Percentiles rank a stretch among this genome's conserved stretches.
Conservation (phyloP, 2,113 vertebrate species). For the Osmerus eperlanus region DNA sequence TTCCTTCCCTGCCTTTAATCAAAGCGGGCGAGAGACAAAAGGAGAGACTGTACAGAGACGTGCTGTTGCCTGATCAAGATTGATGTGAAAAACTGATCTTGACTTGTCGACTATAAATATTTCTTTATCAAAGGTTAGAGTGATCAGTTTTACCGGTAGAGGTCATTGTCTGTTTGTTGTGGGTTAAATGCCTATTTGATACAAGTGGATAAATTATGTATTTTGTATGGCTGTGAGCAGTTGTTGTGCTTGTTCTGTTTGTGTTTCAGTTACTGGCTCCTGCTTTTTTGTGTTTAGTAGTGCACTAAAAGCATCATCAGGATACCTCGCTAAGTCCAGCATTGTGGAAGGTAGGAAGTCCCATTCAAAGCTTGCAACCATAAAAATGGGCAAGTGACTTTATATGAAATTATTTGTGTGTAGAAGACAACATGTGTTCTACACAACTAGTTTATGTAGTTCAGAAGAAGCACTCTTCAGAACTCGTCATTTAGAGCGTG, state of each 20-base stretch:
- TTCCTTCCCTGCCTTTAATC: too few relatives aligned
- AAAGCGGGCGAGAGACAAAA: not conserved
- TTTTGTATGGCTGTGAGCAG: constrained; percentile 48
- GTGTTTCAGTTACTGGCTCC: constrained; percentile 90
- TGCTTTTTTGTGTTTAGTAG: constrained; percentile 99
- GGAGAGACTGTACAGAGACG: not conserved
- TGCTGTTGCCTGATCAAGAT: too few relatives aligned
- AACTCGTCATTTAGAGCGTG: constrained; percentile 42
- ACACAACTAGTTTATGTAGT: constrained; percentile 8
- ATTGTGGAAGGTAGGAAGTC: constrained; percentile 92
- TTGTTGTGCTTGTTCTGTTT: constrained; percentile 31
- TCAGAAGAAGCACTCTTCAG: constrained; percentile 25
- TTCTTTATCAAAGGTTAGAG: too few relatives aligned
- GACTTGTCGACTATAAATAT: too few relatives aligned
- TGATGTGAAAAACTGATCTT: too few relatives aligned
- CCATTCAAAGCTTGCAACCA: not conserved
- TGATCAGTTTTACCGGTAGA: not conserved
- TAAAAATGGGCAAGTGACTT: constrained; percentile 53
- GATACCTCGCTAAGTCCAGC: constrained; percentile 95
- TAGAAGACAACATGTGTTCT: constrained; percentile 23
- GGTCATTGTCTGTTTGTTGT: not conserved
- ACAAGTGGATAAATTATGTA: constrained; percentile 45
- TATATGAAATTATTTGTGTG: not conserved
- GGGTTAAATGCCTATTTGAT: not conserved
- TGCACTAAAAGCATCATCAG: constrained; percentile 91